Percentiles rank a stretch among this genome's conserved stretches.
These are phyloP conservation scores for Darevskia mixta DNA, from an alignment of 2,797 vertebrate species.

Conservation along the genomic window DNA sequence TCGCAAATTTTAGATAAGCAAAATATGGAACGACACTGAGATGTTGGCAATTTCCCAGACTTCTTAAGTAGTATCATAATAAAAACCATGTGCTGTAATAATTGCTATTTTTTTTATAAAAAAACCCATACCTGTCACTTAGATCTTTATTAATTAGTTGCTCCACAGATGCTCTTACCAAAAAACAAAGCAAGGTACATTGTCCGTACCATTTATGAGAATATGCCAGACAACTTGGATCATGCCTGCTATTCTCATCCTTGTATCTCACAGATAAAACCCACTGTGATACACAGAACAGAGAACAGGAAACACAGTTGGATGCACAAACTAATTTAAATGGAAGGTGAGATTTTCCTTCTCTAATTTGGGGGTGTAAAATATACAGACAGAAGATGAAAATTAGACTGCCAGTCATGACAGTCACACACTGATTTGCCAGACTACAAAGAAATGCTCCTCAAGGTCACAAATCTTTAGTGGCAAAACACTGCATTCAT, in stretches of 20 bases:
- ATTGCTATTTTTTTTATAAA: background rate
- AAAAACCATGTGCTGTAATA: background rate
- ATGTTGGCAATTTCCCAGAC: background rate
- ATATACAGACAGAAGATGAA: background rate
- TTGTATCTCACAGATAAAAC: background rate
- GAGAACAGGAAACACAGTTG: background rate
- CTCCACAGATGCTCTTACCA: background rate
- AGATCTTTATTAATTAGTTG: background rate
- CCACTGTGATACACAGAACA: background rate
- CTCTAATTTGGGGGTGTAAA: background rate
- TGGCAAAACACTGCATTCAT: background rate
- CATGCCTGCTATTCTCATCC: background rate
- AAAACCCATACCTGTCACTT: background rate
- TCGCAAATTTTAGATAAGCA: background rate
- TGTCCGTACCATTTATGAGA: background rate
- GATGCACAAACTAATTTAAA: background rate
- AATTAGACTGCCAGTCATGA: background rate
- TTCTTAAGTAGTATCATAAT: background rate
- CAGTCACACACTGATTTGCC: background rate
- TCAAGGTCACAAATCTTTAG: slow-evolving; percentile 9
- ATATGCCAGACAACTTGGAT: background rate
- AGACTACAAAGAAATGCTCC: background rate
- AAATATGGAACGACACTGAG: background rate
- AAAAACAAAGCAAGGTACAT: background rate
- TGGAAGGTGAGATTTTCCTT: background rate